Base-by-base conservation (phyloP, 1,140 invertebrate genomes). In the Zaprionus camerounensis region DNA sequence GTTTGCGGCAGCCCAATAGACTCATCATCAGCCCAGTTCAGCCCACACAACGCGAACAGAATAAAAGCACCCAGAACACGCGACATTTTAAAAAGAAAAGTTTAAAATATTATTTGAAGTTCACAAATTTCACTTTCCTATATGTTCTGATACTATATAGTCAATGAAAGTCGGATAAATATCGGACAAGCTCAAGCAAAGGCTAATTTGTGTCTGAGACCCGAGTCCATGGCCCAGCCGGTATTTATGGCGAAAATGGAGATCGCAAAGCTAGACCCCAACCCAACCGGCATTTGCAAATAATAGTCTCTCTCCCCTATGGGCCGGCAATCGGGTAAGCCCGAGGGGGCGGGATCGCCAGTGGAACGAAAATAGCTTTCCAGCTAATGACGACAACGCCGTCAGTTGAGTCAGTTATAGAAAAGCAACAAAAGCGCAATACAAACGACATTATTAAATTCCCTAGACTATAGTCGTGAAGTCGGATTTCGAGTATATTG, bases 361-460 rank as follows among this genome's bases (percentile, higher is more conserved):
- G 62, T 63, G 62, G 70, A 61, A 75, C 71, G 62, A 78, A 85
- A 81, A 81, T 65, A 84, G 75, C 78, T 68, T 20, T 38, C 51
- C 15, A 78, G 63, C 63, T 71, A 84, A 81, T 84, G 76, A 82
- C 71, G 77, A 70, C 38, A 41, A 65, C 67, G 46, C 6, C 38
- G 53, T 31, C 13, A 36, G 44, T 34, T 63, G 53, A 57, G 59
- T 77, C 68, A 68, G 51, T 51, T 51, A 41, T 64, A 64, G 63
- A 71, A 71, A 80, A 82, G 78, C 71, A 53, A 70, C 38, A 71
- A 73, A 57, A 78, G 71, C 49, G 34, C 83, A 84, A 87, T 84
- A 88, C 84, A 84, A 87, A 90, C 78, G 84, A 90, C 84, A 81
- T 84, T 84, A 87, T 87, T 88, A 88, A 84, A 84, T 87, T 79